Base-by-base conservation (phyloP, 1,140 invertebrate genomes). In the Olivierus martensii region DNA sequence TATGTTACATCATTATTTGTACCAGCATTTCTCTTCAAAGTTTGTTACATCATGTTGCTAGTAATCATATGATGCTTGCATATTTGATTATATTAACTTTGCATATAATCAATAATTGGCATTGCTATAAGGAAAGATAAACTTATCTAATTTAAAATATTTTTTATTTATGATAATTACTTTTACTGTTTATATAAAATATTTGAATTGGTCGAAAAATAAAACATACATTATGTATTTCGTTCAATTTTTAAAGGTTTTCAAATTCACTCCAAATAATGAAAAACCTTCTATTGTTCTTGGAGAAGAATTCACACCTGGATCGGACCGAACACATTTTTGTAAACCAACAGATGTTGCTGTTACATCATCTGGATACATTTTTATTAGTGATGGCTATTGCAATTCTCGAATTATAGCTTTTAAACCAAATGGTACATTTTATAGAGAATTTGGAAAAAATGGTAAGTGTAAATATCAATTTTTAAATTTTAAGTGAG, bases 281-380 rank as follows among this genome's bases (percentile, higher is more conserved):
- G 37, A 19, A 14, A 36, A 53, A 18, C 55, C 60, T 2, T 47
- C 48, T 51, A 60, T 78, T 46, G 61, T 63, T 15, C 60, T 77
- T 11, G 76, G 77, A 15, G 68, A 76, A 41, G 73, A 74, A 61
- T 86, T 96, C 68, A 69, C 77, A 18, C 89, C 91, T 3, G 90
- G 91, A 47, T 76, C 75, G 55, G 82, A 84, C 60, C 71, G 80
- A 43, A 67, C 64, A 3, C 84, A 85, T 63, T 95, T 95, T 71
- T 97, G 93, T 68, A 94, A 96, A 67, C 93, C 93, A 10, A 87
- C 88, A 7, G 87, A 94, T 2, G 89, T 91, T 22, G 85, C 89
- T 9, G 69, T 84, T 18, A 68, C 74, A 6, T 58, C 63, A 10
- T 81, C 79, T 61, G 90, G 87, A 0, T 81, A 88, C 52, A 90